A percentile compares a stretch with the other conserved stretches of the same genome.
Evolutionary conservation across 2,888 invertebrate species (phyloP).

Genomic region (Drosophila mimica): DNA sequence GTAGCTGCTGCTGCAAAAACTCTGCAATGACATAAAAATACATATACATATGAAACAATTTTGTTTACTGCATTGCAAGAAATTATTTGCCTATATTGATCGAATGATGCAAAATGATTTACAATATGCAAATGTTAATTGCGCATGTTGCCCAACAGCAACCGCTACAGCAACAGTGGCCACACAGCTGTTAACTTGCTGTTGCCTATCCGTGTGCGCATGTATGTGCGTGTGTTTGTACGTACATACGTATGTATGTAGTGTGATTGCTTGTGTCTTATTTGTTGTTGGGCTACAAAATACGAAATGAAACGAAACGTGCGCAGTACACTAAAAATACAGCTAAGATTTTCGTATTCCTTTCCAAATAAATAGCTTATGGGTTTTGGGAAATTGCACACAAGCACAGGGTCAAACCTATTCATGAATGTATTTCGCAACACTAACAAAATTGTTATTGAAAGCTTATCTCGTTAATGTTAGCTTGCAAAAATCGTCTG

Average conservation of each 20-base stretch:
- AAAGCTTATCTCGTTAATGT: conserved; percentile 14
- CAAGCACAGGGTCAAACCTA: not conserved
- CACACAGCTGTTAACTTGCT: conserved; percentile 47
- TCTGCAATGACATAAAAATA: conserved; percentile 43
- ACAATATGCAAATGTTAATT: conserved; percentile 47
- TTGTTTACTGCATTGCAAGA: conserved; percentile 5
- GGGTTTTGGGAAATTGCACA: conserved; percentile 13
- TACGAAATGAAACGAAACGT: conserved; percentile 53
- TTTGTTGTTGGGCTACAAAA: conserved; percentile 33
- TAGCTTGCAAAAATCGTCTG: not conserved
- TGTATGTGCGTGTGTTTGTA: conserved; percentile 11
- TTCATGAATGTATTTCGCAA: not conserved
- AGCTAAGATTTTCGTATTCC: conserved; percentile 26
- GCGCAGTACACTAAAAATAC: conserved; percentile 56
- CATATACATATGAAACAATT: conserved; percentile 21
- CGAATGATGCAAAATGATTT: conserved; percentile 11
- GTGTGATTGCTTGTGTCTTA: not conserved
- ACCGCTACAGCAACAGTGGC: conserved; percentile 24
- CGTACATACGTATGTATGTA: not conserved
- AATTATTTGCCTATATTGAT: conserved; percentile 1
- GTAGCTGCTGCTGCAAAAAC: conserved; percentile 45
- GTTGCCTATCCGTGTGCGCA: conserved; percentile 27
- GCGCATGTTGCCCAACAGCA: conserved; percentile 32
- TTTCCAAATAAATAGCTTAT: conserved; percentile 29
- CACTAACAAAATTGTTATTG: conserved; percentile 17